A percentile compares a stretch with the other conserved stretches of the same genome.
Evolutionary conservation across 2,888 invertebrate genomes (phyloP).

Genomic region (Omphaloscelis lunosa): DNA sequence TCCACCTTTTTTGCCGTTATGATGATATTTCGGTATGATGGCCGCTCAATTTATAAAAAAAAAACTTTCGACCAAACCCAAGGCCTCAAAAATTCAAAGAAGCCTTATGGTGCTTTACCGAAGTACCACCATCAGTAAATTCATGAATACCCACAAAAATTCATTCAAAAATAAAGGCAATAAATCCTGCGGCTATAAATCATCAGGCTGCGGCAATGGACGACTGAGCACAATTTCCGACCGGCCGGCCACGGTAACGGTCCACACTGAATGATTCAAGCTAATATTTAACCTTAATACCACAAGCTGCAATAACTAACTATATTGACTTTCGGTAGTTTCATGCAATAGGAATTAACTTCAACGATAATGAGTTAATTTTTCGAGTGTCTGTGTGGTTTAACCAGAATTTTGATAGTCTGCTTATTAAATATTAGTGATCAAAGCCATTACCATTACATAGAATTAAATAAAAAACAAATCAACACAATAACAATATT

Average conservation of each 20-base stretch:
- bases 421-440: neutral
- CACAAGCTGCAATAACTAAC: slow-evolving; percentile 44
- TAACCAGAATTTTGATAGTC: neutral
- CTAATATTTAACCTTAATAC: slow-evolving; percentile 52
- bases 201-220: slow-evolving; percentile 46
- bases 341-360: slow-evolving; percentile 2
- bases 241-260: slow-evolving; percentile 3
- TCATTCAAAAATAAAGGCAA: slow-evolving; percentile 26
- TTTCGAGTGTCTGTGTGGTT: neutral
- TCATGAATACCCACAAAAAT: neutral
- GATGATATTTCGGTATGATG: neutral
- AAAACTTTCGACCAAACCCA: too few species aligned
- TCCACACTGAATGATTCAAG: slow-evolving; percentile 40
- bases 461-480: too few species aligned
- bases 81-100: neutral
- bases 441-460: neutral
- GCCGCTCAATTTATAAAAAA: neutral
- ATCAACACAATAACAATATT: too few species aligned
- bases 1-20: neutral
- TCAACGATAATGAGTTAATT: neutral
- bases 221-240: slow-evolving; percentile 62
- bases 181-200: slow-evolving; percentile 45
- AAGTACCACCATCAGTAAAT: neutral
- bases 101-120: neutral
- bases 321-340: slow-evolving; percentile 40